These are phyloP conservation scores for Drosophila parthenogenetica DNA, from an alignment of 2,888 invertebrate species.

Conservation along the genomic window DNA sequence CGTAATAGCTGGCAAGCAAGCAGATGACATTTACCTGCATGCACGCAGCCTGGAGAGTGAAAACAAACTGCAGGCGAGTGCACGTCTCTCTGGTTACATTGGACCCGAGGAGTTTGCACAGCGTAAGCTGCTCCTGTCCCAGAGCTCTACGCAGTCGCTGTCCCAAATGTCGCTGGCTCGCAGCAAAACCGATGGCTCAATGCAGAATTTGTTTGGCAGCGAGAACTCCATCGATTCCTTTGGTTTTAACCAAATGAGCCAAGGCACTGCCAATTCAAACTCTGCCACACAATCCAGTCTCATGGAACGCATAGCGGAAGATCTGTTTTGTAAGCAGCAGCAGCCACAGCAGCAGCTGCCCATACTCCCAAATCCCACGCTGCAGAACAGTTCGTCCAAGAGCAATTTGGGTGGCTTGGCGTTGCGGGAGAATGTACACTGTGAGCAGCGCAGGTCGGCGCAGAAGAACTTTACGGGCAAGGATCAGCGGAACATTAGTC, in stretches of 20 bases:
- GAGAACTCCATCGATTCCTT: slow-evolving; percentile 82
- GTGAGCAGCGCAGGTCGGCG: slow-evolving; percentile 80
- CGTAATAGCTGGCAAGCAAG: slow-evolving; percentile 88
- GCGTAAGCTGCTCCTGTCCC: slow-evolving; percentile 67
- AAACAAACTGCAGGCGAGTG: slow-evolving; percentile 66
- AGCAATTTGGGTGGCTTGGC: slow-evolving; percentile 82
- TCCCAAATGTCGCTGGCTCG: slow-evolving; percentile 50
- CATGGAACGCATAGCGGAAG: slow-evolving; percentile 68
- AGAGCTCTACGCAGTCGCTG: slow-evolving; percentile 39
- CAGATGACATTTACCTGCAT: slow-evolving; percentile 87
- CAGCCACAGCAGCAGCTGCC: slow-evolving; percentile 42
- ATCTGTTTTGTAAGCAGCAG: slow-evolving; percentile 51
- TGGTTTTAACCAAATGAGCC: slow-evolving; percentile 70
- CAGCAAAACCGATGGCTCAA: slow-evolving; percentile 44
- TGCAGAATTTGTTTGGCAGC: slow-evolving; percentile 70
- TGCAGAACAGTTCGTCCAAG: slow-evolving; percentile 84
- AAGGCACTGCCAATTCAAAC: slow-evolving; percentile 53
- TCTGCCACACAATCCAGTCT: slow-evolving; percentile 65
- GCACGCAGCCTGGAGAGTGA: slow-evolving; percentile 80
- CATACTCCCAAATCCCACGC: slow-evolving; percentile 70
- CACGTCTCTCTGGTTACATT: slow-evolving; percentile 82
- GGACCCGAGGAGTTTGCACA: slow-evolving; percentile 83
- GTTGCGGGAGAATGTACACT: slow-evolving; percentile 83
- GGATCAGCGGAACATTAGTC: slow-evolving; percentile 83
- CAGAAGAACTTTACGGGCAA: slow-evolving; percentile 84